Evolutionary conservation across 2,113 vertebrate genomes (phyloP).

Genomic region (Oryzias celebensis): DNA sequence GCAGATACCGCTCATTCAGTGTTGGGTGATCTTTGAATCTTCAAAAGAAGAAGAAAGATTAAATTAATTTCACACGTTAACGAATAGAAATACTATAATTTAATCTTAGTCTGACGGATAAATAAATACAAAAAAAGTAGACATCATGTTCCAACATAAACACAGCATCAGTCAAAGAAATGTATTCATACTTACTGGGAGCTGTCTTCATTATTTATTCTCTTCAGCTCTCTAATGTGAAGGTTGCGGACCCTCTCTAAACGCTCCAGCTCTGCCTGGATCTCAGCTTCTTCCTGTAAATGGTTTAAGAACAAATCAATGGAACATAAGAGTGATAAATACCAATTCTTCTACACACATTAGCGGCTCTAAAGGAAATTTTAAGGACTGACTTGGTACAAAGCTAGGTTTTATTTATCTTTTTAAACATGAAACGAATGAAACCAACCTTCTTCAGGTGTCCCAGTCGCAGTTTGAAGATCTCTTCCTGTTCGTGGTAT

Average conservation of each 20-base stretch:
- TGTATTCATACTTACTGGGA: constrained; percentile 88
- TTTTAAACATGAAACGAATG: neutral
- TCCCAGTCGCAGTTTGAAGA: constrained; percentile 97
- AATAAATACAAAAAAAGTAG: neutral
- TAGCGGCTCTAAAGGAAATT: constrained; percentile 50
- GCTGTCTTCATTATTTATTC: constrained; percentile 99
- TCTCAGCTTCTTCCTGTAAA: constrained; percentile 99
- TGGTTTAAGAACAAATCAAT: constrained; percentile 59
- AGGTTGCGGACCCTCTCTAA: constrained; percentile 99
- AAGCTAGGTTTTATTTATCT: neutral
- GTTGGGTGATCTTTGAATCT: constrained; percentile 99
- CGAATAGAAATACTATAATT: neutral
- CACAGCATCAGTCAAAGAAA: constrained; percentile 40
- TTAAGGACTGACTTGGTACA: constrained; percentile 48
- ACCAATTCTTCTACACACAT: constrained; percentile 41
- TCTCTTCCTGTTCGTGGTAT: constrained; percentile 99
- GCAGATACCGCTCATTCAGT: constrained; percentile 95
- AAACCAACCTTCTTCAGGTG: constrained; percentile 95
- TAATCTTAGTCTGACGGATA: neutral
- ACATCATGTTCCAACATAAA: constrained; percentile 27
- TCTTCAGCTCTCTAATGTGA: constrained; percentile 99
- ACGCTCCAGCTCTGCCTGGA: constrained; percentile 98
- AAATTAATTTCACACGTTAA: neutral
- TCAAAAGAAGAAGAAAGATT: constrained; percentile 5
- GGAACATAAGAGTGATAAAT: constrained; percentile 43